Base-by-base conservation (phyloP, 2,797 vertebrate genomes). In the Sciurus carolinensis region DNA sequence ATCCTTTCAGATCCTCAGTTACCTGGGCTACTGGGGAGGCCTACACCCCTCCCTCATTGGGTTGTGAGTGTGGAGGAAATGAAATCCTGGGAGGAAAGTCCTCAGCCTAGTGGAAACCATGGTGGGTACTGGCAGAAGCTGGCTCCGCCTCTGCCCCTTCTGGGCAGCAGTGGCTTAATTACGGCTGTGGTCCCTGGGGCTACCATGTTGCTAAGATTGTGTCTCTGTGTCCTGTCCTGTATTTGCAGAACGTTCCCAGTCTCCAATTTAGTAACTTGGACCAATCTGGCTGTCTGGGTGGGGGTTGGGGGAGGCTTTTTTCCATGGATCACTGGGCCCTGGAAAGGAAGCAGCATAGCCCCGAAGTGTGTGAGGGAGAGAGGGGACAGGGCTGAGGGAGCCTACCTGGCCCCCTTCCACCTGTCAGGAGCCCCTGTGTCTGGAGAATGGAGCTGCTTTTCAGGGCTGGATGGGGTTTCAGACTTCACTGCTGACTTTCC, bases 201-300 rank as follows among this genome's bases (percentile, higher is more conserved):
- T 42, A 75, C 77, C 0, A 14, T 79, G 93, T 94, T 96, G 86
- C 97, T 97, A 93, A 97, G 96, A 96, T 86, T 90, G 91, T 89
- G 77, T 86, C 81, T 95, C 81, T 54, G 39, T 13, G 89, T 95
- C 95, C 93, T 94, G 2, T 71, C 96, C 82, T 91, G 87, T n/a
- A 22, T 93, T 96, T 91, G 73, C 81, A 92, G 86, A 96, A 94
- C 20, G 14, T 97, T 96, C 94, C 87, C 90, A 97, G 95, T 89
- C 57, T 97, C 91, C 9, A 10, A 83, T 95, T 96, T 97, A 97
- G 95, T 92, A 95, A 92, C 94, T 90, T 81, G 91, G 85, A 52
- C 72, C 92, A 72, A 90, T 64, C 64, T 87, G 79, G 52, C 47
- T 90, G 73, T 87, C 87, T 95, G 7, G 4, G 26, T 57, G 54